Evolutionary conservation across 1,140 invertebrate species (phyloP), one percentile per base, ranked within the genome.

Genomic region (Eriosoma lanigerum): DNA sequence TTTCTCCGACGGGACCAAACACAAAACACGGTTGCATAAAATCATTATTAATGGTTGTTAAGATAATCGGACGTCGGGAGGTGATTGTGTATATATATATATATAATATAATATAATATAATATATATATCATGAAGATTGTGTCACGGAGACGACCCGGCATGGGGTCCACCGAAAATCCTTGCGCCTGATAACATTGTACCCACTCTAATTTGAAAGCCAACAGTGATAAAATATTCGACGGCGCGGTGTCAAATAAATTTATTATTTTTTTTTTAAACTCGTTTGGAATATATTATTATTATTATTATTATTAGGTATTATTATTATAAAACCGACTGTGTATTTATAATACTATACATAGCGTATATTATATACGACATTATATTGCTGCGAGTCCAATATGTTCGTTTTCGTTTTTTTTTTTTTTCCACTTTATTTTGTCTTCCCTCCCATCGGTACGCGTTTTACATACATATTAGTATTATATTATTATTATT

Each of bases 201-300:
- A 58, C 73, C 73, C 73, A 76, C 73, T 76, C 73, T 76, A 58
- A 60, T 76, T 60, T 75, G 72, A 75, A 75, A 75, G 72, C 72
- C 52, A 75, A 56, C 73, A 24, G 75, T 78, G 75, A 78, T 76
- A 58, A 58, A 76, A 76, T 60, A 78, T 78, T 78, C 75, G 46
- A 62, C 75, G 44, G 56, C 38, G 56, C 38, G 56, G 75, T 60
- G 75, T 78, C 75, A 78, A 78, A 78, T 60, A 62, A 78, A 78
- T 78, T 78, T 60, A 62, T 78, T 78, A 4, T 38, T 38, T 38
- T 38, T 38, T 38, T 78, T 60, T 10, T 21, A 78, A 78, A 78
- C 75, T 60, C 21, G 75, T 78, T 78, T 78, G 56, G 73, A 76
- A 76, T 76, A 76, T 38, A 76, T 73, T 73, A 76, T 48, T n/a